Percentiles rank a stretch among this genome's conserved stretches.
These are phyloP conservation scores for Leptodactylus fuscus DNA, from an alignment of 2,113 vertebrate genomes.

Conservation along the genomic window DNA sequence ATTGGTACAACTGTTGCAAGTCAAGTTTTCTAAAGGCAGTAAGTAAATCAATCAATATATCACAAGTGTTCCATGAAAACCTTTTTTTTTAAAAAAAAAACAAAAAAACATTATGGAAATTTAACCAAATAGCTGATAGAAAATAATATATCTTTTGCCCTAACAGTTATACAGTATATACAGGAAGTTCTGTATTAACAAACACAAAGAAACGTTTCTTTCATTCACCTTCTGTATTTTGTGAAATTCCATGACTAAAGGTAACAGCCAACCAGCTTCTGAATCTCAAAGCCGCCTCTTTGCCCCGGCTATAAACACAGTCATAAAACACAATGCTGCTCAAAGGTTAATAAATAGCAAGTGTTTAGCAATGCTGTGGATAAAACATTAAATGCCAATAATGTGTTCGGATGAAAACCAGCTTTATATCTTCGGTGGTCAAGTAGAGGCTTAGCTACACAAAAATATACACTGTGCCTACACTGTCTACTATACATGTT, in stretches of 20 bases:
- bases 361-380: neutral
- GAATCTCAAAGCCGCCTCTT: neutral
- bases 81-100: no score
- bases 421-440: no score
- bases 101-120: no score
- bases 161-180: neutral
- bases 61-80: no score
- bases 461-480: neutral
- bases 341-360: neutral
- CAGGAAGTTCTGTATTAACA: neutral
- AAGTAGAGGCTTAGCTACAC: no score
- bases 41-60: no score
- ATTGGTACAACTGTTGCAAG: neutral
- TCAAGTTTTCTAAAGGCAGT: no score
- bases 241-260: neutral
- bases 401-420: no score
- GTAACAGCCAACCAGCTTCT: neutral
- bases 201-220: neutral
- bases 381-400: neutral
- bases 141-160: no score
- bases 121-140: no score
- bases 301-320: neutral
- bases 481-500: neutral
- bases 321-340: slow-evolving; percentile 11
- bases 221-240: neutral